Percentiles rank a stretch among this genome's conserved stretches.
phyloP scores from a whole-genome alignment of 2,888 invertebrate genomes.

The Cepaea hortensis region DNA sequence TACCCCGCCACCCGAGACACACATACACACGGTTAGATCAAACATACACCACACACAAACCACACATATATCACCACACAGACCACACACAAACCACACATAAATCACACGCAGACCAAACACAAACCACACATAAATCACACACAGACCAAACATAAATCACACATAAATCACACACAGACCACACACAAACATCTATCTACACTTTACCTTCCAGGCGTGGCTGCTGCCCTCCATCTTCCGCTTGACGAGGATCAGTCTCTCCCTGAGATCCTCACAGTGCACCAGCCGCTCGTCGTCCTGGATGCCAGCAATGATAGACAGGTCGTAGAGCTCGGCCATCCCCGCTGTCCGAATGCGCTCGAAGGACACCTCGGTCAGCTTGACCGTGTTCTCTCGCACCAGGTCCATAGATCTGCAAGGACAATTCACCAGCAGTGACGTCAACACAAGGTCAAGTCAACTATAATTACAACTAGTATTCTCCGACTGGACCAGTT shows the following conservation, averaged over 20 bases:
- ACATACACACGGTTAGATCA: too few species aligned
- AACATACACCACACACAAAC: too few species aligned
- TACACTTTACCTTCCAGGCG: conserved; percentile 6
- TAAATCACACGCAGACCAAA: too few species aligned
- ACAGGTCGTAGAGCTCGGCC: neutral
- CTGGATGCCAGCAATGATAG: conserved; percentile 4
- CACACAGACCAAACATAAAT: neutral
- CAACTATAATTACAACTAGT: too few species aligned
- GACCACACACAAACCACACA: too few species aligned
- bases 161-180: neutral
- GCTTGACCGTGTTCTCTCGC: neutral
- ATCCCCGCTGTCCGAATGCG: conserved; percentile 5
- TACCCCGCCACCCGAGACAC: too few species aligned
- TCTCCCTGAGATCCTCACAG: conserved; percentile 25
- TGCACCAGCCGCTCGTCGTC: neutral
- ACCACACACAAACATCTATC: neutral
- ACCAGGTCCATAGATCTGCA: neutral
- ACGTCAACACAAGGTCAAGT: too few species aligned
- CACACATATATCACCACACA: too few species aligned
- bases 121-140: neutral
- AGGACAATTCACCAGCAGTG: neutral
- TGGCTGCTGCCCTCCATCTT: conserved; percentile 27
- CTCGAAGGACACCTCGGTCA: conserved; percentile 4
- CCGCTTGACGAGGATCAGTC: conserved; percentile 41
- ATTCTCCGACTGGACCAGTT: too few species aligned